Evolutionary conservation across 2,797 vertebrate genomes (phyloP), one percentile per base, ranked within the genome.

Genomic region (Craterocephalus amniculus): DNA sequence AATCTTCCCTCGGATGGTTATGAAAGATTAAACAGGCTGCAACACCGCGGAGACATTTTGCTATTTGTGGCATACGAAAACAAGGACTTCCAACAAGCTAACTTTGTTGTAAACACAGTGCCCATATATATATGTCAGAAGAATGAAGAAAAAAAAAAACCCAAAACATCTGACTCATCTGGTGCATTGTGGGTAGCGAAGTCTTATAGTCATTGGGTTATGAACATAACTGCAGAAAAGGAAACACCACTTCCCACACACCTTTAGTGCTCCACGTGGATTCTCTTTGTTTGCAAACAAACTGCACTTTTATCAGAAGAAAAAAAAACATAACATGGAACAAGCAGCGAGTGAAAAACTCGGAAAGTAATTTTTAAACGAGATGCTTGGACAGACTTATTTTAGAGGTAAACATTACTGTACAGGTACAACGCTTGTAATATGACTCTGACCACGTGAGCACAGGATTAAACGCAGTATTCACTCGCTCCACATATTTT

Each of bases 251-350:
- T 81, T 91, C 93, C 94, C 93, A 83, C 0, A 20, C 4, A 24
- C 55, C 26, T 1, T 9, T 4, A 2, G 67, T 22, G 64, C 91
- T 94, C 85, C 93, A 94, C 89, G 94, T 94, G 94, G 87, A 91
- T 81, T 49, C 65, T 27, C 85, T 94, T 94, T 94, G 95, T 95
- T 95, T 95, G 94, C 93, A 95, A 95, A 95, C 94, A 95, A 93
- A 88, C 79, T 13, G 7, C 58, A 80, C 36, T 82, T 88, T 80
- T 35, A 31, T 14, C 5, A 38, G 63, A 52, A 63, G 67, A 65
- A 81, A 83, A 81, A 83, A 83, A 72, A 70, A 61, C 22, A 49
- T 0, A 61, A 78, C 73, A 59, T 62, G 22, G 38, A 1, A 6
- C 54, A 61, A 61, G 26, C 12, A 45, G n/a, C 32, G 24, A 38